These are phyloP conservation scores for Chinchilla lanigera DNA, from an alignment of 2,113 vertebrate species.

Conservation along the genomic window DNA sequence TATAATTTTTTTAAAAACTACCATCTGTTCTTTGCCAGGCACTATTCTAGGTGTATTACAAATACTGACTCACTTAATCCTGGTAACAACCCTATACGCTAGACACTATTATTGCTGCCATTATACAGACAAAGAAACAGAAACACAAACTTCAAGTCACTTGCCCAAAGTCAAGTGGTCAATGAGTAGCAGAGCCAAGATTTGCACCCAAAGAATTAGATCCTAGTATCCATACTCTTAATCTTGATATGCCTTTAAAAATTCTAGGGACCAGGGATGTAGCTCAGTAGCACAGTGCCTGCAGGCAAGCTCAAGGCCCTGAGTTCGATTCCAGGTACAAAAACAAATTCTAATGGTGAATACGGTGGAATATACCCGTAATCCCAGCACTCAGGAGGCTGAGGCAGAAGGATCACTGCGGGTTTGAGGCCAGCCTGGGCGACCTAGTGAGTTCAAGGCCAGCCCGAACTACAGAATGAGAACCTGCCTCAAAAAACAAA, in stretches of 20 bases:
- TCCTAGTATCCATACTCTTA: background rate
- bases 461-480: too few relatives aligned
- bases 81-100: background rate
- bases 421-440: too few relatives aligned
- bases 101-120: background rate
- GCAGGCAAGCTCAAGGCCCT: too few relatives aligned
- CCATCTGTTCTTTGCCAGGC: background rate
- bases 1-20: background rate
- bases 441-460: too few relatives aligned
- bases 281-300: too few relatives aligned
- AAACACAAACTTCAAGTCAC: background rate
- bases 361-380: too few relatives aligned
- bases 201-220: background rate
- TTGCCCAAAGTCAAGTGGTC: background rate
- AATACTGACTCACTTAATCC: constrained; percentile 33
- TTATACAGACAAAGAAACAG: background rate
- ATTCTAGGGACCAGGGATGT: background rate
- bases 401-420: too few relatives aligned
- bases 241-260: background rate
- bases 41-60: background rate
- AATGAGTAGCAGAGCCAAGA: background rate
- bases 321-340: too few relatives aligned
- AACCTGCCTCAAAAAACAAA: too few relatives aligned
- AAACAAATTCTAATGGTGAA: background rate
- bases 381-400: too few relatives aligned